Percentiles rank a stretch among this genome's conserved stretches.
phyloP scores from a whole-genome alignment of 2,797 vertebrate genomes.

The Cetoscarus ocellatus region DNA sequence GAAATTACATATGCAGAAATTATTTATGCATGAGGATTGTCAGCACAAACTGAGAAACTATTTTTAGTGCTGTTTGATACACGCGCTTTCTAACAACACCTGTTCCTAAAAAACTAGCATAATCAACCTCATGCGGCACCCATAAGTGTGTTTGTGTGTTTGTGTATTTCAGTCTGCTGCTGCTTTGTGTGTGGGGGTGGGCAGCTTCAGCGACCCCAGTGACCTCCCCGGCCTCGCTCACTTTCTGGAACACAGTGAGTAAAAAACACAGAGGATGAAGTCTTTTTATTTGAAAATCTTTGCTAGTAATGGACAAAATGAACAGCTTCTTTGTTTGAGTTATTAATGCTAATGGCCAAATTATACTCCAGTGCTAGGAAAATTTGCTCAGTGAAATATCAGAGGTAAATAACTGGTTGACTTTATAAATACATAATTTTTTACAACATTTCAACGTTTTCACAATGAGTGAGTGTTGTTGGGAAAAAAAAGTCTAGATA shows the following conservation, averaged over 20 bases:
- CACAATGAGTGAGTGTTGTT: too few species aligned
- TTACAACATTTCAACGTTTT: too few species aligned
- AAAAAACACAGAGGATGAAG: slow-evolving; percentile 18
- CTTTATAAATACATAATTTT: too few species aligned
- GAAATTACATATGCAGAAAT: slow-evolving; percentile 19
- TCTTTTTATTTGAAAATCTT: not conserved
- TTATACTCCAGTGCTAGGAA: too few species aligned
- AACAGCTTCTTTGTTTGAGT: too few species aligned
- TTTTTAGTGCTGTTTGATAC: slow-evolving; percentile 2
- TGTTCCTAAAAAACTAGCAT: not conserved
- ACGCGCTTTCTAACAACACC: slow-evolving; percentile 3
- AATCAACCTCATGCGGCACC: slow-evolving; percentile 8
- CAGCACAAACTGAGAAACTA: slow-evolving; percentile 31
- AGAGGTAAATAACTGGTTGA: too few species aligned
- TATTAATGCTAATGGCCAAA: too few species aligned
- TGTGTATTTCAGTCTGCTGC: slow-evolving; percentile 90
- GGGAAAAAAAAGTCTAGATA: too few species aligned
- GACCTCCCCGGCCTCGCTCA: slow-evolving; percentile 97
- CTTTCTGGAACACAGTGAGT: slow-evolving; percentile 98
- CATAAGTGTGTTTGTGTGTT: slow-evolving; percentile 61
- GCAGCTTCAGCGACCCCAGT: slow-evolving; percentile 96
- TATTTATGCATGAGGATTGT: slow-evolving; percentile 10
- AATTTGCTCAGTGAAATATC: too few species aligned
- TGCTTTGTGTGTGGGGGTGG: slow-evolving; percentile 93
- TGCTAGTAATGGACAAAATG: too few species aligned